A percentile compares a stretch with the other conserved stretches of the same genome.
Conservation (phyloP, 2,113 vertebrate species). For the Thinocorus orbignyianus region DNA sequence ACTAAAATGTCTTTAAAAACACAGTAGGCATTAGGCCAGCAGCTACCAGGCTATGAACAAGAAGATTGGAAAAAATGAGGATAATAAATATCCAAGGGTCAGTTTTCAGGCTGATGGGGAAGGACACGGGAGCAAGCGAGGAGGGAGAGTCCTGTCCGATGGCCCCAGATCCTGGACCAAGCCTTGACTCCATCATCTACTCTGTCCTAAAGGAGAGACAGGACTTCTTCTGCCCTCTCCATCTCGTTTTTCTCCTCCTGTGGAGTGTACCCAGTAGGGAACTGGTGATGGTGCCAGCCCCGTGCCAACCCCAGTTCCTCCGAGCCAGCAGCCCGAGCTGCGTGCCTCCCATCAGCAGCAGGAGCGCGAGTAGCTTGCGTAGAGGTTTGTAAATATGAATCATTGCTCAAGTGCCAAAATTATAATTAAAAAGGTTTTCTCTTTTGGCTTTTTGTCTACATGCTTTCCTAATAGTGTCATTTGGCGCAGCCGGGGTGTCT, state of each 20-base stretch:
- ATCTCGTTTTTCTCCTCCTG: background rate
- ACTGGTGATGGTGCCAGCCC: background rate
- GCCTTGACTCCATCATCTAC: background rate
- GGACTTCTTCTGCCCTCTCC: background rate
- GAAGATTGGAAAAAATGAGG: background rate
- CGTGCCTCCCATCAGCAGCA: background rate
- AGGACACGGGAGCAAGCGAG: accelerated
- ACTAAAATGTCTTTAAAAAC: background rate
- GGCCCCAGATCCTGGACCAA: background rate
- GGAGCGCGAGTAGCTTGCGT: accelerated
- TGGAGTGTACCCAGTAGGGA: accelerated
- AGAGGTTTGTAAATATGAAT: background rate
- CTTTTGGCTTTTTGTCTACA: conserved; percentile 28
- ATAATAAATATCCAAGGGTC: background rate
- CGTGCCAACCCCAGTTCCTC: accelerated
- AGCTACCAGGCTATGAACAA: background rate
- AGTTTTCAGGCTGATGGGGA: background rate
- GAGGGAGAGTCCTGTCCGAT: background rate
- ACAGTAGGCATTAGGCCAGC: background rate
- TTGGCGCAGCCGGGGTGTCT: conserved; percentile 43
- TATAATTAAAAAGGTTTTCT: conserved; percentile 51
- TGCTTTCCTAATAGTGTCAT: conserved; percentile 45
- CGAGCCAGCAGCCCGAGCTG: accelerated
- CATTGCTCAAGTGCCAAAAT: background rate
- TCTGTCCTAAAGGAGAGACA: accelerated